Evolutionary conservation across 2,888 invertebrate species (phyloP), one percentile per base, ranked within the genome.

Genomic region (Eueremaeus valkanovi): DNA sequence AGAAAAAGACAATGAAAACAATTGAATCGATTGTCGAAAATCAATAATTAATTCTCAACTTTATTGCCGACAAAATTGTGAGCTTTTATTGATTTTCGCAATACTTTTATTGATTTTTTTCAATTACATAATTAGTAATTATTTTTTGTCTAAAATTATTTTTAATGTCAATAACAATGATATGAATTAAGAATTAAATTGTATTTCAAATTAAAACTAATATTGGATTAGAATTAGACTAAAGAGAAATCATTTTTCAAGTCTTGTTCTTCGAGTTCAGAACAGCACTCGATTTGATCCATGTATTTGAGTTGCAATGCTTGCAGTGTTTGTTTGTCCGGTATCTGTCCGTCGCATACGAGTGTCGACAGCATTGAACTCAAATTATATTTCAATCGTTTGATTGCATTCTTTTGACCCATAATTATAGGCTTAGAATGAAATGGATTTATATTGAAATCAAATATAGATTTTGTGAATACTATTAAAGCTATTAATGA

Each of bases 21-120:
- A 63, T 63, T 63, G 33, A 63, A 31, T 6, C 6, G 33, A 31
- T 63, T 63, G 63, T 63, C 29, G 58, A 58, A 24, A 58, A 58
- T 27, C 36, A 36, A 36, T 11, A 36, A 8, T 36, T 36, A 11
- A 36, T 5, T 36, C 36, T 36, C 11, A 36, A 36, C 11, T 36
- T 5, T 8, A 36, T 5, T 36, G 36, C 11, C 11, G 36, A 8
- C 11, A 36, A 5, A 36, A 36, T 36, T 36, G 36, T 36, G 36
- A 36, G 11, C 36, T 8, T 36, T 36, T 36, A 8, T 5, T 36
- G 6, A 36, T 36, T 36, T 36, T 36, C 11, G 36, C 36, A 8
- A 36, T n/a, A n/a, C n/a, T n/a, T n/a, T n/a, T n/a, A n/a, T n/a
- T n/a, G n/a, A n/a, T n/a, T n/a, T 36, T 36, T 36, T 36, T 36